Evolutionary conservation across 2,888 invertebrate species (phyloP).

Genomic region (Tiliacea aurago): DNA sequence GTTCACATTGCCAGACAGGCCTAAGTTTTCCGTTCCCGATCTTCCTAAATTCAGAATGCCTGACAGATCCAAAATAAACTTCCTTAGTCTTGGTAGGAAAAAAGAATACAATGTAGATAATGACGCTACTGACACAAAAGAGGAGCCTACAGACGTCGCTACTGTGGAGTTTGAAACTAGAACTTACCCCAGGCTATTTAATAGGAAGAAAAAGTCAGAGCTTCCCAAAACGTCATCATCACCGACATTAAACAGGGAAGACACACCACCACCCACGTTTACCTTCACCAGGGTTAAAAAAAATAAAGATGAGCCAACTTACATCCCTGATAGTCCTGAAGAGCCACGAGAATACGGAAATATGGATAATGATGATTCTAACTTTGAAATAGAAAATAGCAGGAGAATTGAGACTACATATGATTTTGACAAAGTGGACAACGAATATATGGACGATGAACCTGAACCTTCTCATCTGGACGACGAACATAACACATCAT

Average conservation of each 20-base stretch:
- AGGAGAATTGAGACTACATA: constrained; percentile 83
- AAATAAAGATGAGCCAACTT: constrained; percentile 86
- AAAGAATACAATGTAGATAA: constrained; percentile 82
- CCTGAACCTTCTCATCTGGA: constrained; percentile 71
- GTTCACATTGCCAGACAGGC: constrained; percentile 91
- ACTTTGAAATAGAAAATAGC: constrained; percentile 82
- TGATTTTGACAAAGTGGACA: constrained; percentile 90
- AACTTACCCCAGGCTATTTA: constrained; percentile 94
- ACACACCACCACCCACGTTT: constrained; percentile 91
- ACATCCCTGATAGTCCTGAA: constrained; percentile 83
- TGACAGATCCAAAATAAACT: constrained; percentile 91
- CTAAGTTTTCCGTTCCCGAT: constrained; percentile 89
- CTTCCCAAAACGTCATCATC: constrained; percentile 89
- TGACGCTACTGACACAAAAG: constrained; percentile 82
- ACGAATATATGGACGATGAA: constrained; percentile 90
- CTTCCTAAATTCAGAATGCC: constrained; percentile 91
- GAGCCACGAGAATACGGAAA: constrained; percentile 88
- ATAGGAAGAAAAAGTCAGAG: constrained; percentile 85
- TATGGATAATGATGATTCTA: constrained; percentile 76
- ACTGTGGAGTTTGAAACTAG: constrained; percentile 93
- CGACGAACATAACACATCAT: constrained; percentile 73
- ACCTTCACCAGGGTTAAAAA: constrained; percentile 92
- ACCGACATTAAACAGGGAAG: constrained; percentile 88
- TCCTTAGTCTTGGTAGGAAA: constrained; percentile 91
- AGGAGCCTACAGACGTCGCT: constrained; percentile 84